Conservation (phyloP, 92 coral and sea anemone genomes). For the Parazoanthus atlanticus region DNA sequence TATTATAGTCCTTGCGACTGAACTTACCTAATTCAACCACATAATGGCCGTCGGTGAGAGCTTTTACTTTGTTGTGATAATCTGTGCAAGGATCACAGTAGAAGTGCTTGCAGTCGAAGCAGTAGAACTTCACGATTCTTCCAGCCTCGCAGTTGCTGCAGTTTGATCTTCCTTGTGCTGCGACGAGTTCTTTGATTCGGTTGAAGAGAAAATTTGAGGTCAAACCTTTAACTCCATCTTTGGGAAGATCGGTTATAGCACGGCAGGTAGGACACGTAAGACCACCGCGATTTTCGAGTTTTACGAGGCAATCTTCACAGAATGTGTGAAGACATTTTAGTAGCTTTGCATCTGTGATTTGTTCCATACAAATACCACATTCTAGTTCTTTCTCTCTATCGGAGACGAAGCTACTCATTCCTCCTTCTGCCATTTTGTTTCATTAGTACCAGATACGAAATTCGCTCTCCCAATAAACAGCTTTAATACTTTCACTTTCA, state of each 20-base stretch:
- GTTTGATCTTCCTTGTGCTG: not conserved
- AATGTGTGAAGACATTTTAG: conserved; percentile 14
- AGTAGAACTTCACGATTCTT: conserved; percentile 18
- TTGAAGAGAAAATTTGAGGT: not conserved
- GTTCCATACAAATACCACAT: conserved; percentile 5
- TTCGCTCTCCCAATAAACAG: too few relatives aligned
- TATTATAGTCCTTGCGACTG: not conserved
- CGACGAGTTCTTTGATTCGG: not conserved
- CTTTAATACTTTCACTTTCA: not conserved
- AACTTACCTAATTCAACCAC: not conserved
- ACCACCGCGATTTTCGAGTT: not conserved
- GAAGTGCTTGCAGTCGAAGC: conserved; percentile 1
- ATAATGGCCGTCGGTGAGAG: not conserved
- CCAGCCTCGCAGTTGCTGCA: not conserved
- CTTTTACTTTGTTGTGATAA: not conserved
- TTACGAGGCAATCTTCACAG: not conserved
- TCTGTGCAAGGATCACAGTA: conserved; percentile 1
- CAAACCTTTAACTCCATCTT: conserved; percentile 8
- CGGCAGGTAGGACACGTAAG: not conserved
- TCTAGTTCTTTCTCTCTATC: not conserved
- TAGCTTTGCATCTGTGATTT: conserved; percentile 11
- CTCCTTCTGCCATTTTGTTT: conserved; percentile 24
- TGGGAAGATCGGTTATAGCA: conserved; percentile 4
- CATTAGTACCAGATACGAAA: not conserved
- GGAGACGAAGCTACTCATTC: not conserved